These are phyloP conservation scores for Sebastolobus altivelis DNA, from an alignment of 2,797 vertebrate genomes.

Conservation along the genomic window DNA sequence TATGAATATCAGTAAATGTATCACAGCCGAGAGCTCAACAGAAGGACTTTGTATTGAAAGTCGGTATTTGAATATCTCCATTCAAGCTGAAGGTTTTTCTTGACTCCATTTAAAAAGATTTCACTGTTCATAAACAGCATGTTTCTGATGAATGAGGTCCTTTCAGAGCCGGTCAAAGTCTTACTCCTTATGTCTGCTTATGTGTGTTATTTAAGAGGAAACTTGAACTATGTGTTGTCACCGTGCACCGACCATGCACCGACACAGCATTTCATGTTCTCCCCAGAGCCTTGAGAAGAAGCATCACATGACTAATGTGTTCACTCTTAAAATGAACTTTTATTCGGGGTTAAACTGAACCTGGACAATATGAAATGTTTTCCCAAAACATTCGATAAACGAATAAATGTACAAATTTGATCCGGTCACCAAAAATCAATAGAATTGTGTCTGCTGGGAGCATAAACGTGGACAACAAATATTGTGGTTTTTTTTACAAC, in stretches of 20 bases:
- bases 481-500: background rate
- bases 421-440: background rate
- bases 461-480: background rate
- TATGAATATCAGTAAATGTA: background rate
- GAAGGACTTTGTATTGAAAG: slow-evolving; percentile 1
- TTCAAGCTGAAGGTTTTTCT: slow-evolving; percentile 25
- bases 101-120: slow-evolving; percentile 3
- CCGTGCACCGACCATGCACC: too few species aligned
- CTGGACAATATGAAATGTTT: background rate
- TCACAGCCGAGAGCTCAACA: slow-evolving; percentile 4
- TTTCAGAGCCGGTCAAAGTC: slow-evolving; percentile 8
- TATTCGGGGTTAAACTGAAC: background rate
- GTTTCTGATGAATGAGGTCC: slow-evolving; percentile 35
- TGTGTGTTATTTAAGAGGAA: slow-evolving; percentile 8
- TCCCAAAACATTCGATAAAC: background rate
- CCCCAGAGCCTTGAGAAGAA: slow-evolving; percentile 1
- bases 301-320: background rate
- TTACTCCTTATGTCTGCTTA: background rate
- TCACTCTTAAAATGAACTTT: background rate
- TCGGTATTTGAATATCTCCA: slow-evolving; percentile 12
- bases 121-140: background rate
- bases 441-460: background rate
- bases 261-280: slow-evolving; percentile 2
- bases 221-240: slow-evolving; percentile 17
- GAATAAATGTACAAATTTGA: background rate